phyloP scores from a whole-genome alignment of 2,888 invertebrate species.

The Epistrophella euchroma region DNA sequence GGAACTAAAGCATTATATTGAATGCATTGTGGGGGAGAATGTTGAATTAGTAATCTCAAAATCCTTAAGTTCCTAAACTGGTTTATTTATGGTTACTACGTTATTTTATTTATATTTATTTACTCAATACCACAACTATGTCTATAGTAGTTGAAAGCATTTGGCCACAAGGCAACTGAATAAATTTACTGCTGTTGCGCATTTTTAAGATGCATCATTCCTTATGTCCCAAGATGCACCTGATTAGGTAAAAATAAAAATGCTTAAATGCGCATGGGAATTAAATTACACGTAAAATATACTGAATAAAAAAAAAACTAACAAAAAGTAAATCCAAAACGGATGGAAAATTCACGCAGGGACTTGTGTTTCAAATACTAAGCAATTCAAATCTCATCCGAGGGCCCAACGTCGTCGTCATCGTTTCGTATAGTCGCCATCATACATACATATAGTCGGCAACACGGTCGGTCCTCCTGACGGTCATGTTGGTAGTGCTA shows the following conservation, averaged over 20 bases:
- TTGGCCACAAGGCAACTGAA: conserved; percentile 42
- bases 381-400: conserved; percentile 67
- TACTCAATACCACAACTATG: conserved; percentile 2
- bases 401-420: conserved; percentile 4
- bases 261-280: conserved; percentile 63
- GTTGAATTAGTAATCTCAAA: background rate
- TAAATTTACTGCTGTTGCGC: conserved; percentile 40
- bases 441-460: background rate
- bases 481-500: conserved; percentile 10
- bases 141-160: conserved; percentile 40
- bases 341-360: conserved; percentile 54
- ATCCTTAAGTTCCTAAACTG: background rate
- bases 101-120: background rate
- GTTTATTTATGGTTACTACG: background rate
- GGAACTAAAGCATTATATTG: no score
- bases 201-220: conserved; percentile 58
- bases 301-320: background rate
- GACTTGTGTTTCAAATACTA: conserved; percentile 35
- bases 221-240: conserved; percentile 68
- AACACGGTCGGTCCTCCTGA: conserved; percentile 11
- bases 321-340: conserved; percentile 29
- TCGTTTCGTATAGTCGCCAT: background rate
- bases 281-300: conserved; percentile 43
- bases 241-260: conserved; percentile 63
- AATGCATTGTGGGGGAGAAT: no score